Evolutionary conservation across 2,113 vertebrate species (phyloP), one percentile per base, ranked within the genome.

Genomic region (Chaetura pelagica): DNA sequence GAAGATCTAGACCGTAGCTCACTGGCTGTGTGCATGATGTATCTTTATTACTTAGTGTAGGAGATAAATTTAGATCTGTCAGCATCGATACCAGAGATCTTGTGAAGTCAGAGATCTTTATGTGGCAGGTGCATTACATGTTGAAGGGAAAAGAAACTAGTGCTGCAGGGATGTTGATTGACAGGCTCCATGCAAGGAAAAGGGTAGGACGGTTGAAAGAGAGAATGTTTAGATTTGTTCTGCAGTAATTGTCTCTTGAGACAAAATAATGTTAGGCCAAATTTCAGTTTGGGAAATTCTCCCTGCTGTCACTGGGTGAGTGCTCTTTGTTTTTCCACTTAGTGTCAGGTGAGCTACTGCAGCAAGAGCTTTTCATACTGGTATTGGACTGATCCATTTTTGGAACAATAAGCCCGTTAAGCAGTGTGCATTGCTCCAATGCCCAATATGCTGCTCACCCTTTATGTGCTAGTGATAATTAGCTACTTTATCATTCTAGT

Each of bases 391-490:
- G 85, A 58, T 91, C 84, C 68, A 61, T 93, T 93, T 96, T 80
- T 51, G 89, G 96, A 96, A 80, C 81, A 96, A 11, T 96, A 93
- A 93, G 58, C 66, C 63, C 76, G 58, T 92, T 96, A 84, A 88
- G 76, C 58, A 63, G 49, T 80, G 57, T 83, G 83, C 64, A 55
- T 90, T 96, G 84, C 77, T 68, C 63, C 63, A 68, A 0, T 94
- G 54, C 78, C 90, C 89, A 57, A 5, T 91, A 85, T 90, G 42
- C 48, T 94, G 69, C 94, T 93, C 94, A 90, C 95, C 84, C 91
- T 97, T 96, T 96, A 97, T 94, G 64, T 95, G 80, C 71, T 97
- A 91, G 71, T 95, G 86, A 84, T 97, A 98, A 97, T 97, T 97
- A 97, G 79, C 93, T 97, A 71, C 90, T 97, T 96, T 94, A 93